Evolutionary conservation across 2,113 vertebrate genomes (phyloP).

Genomic region (Natator depressus): DNA sequence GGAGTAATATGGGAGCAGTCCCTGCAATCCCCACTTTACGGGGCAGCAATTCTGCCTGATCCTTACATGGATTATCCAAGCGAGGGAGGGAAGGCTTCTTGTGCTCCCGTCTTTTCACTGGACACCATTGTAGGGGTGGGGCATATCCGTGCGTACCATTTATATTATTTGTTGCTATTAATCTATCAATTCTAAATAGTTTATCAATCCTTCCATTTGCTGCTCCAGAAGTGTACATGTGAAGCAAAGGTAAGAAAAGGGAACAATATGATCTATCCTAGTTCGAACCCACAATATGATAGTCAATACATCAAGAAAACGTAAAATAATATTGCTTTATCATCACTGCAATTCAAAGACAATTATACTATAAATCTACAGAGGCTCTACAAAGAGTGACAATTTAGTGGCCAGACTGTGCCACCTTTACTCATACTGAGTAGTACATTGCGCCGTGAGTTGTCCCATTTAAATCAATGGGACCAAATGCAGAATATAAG

Average conservation of each 20-base stretch:
- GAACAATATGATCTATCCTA: not conserved
- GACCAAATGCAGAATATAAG: not conserved
- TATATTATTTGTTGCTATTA: not conserved
- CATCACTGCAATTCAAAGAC: not conserved
- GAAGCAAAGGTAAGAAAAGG: not conserved
- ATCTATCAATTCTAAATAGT: not conserved
- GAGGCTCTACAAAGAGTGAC: rapidly evolving
- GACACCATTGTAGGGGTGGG: not conserved
- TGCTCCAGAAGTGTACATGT: not conserved
- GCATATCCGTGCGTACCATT: not conserved
- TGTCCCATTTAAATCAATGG: not conserved
- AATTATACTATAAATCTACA: not conserved
- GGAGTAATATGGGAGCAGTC: not conserved
- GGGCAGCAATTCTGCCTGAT: not conserved
- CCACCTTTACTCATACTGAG: not conserved
- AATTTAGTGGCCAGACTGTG: not conserved
- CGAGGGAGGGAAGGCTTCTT: not conserved
- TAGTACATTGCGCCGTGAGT: not conserved
- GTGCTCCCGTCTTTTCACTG: not conserved
- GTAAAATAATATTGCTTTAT: not conserved
- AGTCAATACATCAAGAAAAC: not conserved
- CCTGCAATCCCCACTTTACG: not conserved
- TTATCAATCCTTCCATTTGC: not conserved
- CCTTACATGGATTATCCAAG: not conserved
- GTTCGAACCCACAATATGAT: not conserved